Conservation (phyloP, 2,113 vertebrate genomes). For the Setophaga kirtlandii region DNA sequence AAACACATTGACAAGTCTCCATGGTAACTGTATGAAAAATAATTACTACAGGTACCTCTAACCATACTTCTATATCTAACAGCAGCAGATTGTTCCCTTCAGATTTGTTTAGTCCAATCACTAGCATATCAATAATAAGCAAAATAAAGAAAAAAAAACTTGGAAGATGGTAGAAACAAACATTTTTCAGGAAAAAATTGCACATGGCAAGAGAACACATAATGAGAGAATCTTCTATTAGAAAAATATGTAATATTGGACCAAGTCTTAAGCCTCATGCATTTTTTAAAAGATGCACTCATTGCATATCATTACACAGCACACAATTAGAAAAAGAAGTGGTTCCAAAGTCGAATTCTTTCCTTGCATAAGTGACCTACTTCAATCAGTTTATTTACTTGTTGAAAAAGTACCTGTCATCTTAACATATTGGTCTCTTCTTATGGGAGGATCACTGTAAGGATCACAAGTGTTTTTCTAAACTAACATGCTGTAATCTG, state of each 20-base stretch:
- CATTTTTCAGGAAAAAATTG: background rate
- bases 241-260: background rate
- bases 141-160: background rate
- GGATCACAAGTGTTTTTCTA: background rate
- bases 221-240: background rate
- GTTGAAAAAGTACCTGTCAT: constrained; percentile 36
- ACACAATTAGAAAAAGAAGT: background rate
- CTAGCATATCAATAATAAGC: background rate
- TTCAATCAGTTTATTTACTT: constrained; percentile 50
- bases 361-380: constrained; percentile 36
- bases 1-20: background rate
- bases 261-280: background rate
- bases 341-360: constrained; percentile 3
- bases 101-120: background rate
- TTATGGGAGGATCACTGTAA: background rate
- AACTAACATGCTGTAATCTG: constrained; percentile 22
- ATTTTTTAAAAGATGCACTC: background rate
- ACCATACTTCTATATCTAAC: background rate
- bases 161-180: background rate
- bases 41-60: background rate
- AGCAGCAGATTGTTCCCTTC: constrained; percentile 7
- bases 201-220: background rate
- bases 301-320: background rate
- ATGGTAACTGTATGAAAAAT: background rate
- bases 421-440: constrained; percentile 17